Conservation (phyloP, 2,113 vertebrate species). For the Chaetops frenatus region DNA sequence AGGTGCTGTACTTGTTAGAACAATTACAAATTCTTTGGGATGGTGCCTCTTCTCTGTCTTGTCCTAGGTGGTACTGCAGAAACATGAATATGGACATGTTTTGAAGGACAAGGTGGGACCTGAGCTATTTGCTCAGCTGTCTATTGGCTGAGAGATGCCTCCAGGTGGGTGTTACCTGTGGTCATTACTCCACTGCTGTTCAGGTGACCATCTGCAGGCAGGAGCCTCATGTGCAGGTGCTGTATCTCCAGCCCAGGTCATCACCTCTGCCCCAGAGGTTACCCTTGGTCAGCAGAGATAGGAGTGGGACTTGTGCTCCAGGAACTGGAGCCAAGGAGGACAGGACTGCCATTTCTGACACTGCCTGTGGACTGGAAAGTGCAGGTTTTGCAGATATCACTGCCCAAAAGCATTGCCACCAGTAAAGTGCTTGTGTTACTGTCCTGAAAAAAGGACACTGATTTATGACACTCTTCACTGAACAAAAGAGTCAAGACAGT, state of each 20-base stretch:
- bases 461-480: neutral
- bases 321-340: neutral
- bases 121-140: neutral
- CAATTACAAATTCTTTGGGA: neutral
- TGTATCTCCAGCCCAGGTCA: neutral
- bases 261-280: neutral
- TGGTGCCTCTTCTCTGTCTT: neutral
- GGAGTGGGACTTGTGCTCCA: neutral
- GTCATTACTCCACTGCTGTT: neutral
- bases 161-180: neutral
- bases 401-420: accelerated
- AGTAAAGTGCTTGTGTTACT: neutral
- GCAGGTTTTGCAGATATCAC: neutral
- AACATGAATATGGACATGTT: neutral
- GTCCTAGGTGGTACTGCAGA: neutral
- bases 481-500: neutral
- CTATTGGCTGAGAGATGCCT: neutral
- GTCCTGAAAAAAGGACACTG: neutral
- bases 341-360: neutral
- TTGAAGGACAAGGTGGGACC: neutral
- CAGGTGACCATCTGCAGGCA: neutral
- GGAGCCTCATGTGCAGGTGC: neutral
- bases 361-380: neutral
- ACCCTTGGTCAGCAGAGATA: neutral
- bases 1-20: neutral